Percentiles rank a stretch among this genome's conserved stretches.
Conservation (phyloP, 2,797 vertebrate species). For the Channallabes apus region DNA sequence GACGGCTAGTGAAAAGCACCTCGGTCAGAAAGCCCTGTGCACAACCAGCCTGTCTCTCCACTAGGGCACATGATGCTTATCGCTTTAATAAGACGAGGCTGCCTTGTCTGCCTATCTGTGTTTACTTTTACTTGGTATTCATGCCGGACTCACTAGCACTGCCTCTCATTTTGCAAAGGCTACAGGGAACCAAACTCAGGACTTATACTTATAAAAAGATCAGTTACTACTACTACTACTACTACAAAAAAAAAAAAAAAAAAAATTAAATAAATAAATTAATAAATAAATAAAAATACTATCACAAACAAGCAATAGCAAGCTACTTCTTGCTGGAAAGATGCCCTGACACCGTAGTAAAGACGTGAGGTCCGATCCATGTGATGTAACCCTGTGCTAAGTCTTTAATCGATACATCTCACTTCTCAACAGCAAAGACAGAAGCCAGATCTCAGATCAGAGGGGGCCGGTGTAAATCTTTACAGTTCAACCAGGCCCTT, state of each 20-base stretch:
- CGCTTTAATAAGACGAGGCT: conserved; percentile 53
- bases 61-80: conserved; percentile 56
- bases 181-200: conserved; percentile 9
- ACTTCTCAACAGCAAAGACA: conserved; percentile 75
- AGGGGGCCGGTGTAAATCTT: conserved; percentile 78
- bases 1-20: conserved; percentile 51
- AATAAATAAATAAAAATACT: not conserved
- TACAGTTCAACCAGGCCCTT: conserved; percentile 78
- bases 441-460: conserved; percentile 78
- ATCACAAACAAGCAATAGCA: not conserved
- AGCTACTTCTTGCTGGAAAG: conserved; percentile 20
- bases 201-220: conserved; percentile 10
- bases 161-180: conserved; percentile 28
- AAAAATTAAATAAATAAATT: too few relatives aligned
- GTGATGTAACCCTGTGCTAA: conserved; percentile 75
- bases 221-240: not conserved
- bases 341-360: conserved; percentile 52
- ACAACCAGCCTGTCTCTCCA: conserved; percentile 51
- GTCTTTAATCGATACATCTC: conserved; percentile 83
- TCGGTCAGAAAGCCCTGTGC: conserved; percentile 41
- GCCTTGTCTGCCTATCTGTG: conserved; percentile 44
- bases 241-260: not conserved
- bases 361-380: conserved; percentile 62
- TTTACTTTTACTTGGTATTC: conserved; percentile 51
- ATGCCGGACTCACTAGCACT: conserved; percentile 26